Evolutionary conservation across 2,113 vertebrate genomes (phyloP).

Genomic region (Hirundichthys speculiger): DNA sequence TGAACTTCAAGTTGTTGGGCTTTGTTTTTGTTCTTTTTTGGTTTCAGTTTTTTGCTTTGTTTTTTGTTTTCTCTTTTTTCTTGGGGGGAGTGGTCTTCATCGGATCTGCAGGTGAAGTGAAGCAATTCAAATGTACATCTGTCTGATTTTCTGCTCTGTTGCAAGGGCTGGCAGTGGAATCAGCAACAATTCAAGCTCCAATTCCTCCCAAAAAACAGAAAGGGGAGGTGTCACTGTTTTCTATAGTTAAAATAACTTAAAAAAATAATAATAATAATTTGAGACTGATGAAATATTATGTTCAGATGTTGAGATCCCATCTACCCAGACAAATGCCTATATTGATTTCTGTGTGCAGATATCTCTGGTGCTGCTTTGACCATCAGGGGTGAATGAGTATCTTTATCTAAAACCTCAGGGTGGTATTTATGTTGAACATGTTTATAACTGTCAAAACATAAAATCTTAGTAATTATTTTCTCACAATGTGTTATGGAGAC

Average conservation of each 20-base stretch:
- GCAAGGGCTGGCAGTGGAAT: background rate
- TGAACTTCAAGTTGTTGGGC: no score
- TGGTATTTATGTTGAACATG: slow-evolving; percentile 34
- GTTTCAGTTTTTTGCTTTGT: no score
- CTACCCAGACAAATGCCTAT: slow-evolving; percentile 34
- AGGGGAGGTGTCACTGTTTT: slow-evolving; percentile 30
- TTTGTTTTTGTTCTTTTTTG: no score
- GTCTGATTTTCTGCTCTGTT: background rate
- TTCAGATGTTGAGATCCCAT: slow-evolving; percentile 11
- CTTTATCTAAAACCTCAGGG: slow-evolving; percentile 21
- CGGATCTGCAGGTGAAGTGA: background rate
- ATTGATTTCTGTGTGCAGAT: slow-evolving; percentile 31
- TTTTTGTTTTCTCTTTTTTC: no score
- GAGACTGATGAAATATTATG: slow-evolving; percentile 12
- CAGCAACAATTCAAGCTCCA: slow-evolving; percentile 9
- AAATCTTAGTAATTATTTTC: slow-evolving; percentile 53
- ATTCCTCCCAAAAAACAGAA: slow-evolving; percentile 40
- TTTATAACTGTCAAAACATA: slow-evolving; percentile 7
- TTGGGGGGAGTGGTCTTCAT: no score
- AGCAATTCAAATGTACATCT: background rate
- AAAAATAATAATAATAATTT: slow-evolving; percentile 16
- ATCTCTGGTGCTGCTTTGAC: slow-evolving; percentile 8
- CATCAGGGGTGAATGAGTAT: slow-evolving; percentile 17
- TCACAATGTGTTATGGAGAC: slow-evolving; percentile 30
- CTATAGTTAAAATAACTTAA: slow-evolving; percentile 30